phyloP scores from a whole-genome alignment of 2,113 vertebrate species.

The Atractosteus spatula region DNA sequence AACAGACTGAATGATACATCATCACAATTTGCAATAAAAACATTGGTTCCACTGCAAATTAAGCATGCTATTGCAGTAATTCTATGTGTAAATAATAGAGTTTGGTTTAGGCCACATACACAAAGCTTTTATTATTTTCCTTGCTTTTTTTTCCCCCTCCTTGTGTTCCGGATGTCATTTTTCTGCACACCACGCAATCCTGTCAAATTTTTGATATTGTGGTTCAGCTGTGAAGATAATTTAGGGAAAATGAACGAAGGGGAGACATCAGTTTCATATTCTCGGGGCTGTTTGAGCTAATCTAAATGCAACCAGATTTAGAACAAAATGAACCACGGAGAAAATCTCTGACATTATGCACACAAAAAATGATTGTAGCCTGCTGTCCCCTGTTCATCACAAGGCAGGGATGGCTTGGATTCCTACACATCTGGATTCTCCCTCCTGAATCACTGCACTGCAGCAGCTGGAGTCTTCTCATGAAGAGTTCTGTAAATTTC shows the following conservation, averaged over 20 bases:
- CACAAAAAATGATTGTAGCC: slow-evolving; percentile 31
- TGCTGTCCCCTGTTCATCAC: slow-evolving; percentile 43
- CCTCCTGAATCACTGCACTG: slow-evolving; percentile 58
- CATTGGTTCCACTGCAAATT: slow-evolving; percentile 44
- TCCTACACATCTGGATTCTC: slow-evolving; percentile 66
- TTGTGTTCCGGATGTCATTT: slow-evolving; percentile 1
- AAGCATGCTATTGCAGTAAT: slow-evolving; percentile 39
- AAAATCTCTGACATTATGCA: slow-evolving; percentile 25
- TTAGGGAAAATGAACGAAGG: slow-evolving; percentile 11
- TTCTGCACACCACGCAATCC: background rate
- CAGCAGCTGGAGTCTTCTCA: slow-evolving; percentile 75
- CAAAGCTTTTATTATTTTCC: slow-evolving; percentile 5
- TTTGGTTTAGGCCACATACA: slow-evolving; percentile 28
- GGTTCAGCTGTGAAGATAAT: slow-evolving; percentile 9
- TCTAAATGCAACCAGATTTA: slow-evolving; percentile 14
- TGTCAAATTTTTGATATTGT: background rate
- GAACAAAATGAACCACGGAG: slow-evolving; percentile 8
- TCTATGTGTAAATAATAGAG: slow-evolving; percentile 31
- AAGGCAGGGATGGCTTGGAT: slow-evolving; percentile 44
- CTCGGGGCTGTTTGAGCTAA: slow-evolving; percentile 8
- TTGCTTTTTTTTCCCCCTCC: background rate
- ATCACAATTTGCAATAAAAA: slow-evolving; percentile 57
- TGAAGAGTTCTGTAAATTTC: slow-evolving; percentile 81
- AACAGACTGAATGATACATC: slow-evolving; percentile 54
- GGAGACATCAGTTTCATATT: slow-evolving; percentile 8